These are phyloP conservation scores for Chloromyia formosa DNA, from an alignment of 2,888 invertebrate species.

Conservation along the genomic window DNA sequence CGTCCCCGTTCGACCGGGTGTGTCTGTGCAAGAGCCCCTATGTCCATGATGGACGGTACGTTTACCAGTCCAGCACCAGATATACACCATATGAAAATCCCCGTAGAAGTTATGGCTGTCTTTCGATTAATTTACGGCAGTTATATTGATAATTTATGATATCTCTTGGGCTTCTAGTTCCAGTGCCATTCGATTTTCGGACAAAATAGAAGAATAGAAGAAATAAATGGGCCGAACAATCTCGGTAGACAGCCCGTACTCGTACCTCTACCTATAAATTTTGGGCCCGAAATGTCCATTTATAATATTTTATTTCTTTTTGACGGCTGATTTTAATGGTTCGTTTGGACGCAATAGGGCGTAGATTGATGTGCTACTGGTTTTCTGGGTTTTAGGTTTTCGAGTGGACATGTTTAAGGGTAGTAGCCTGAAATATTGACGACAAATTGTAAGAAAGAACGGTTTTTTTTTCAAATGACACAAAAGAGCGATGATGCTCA, in stretches of 20 bases:
- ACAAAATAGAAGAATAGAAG: neutral
- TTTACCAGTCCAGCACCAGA: too few species aligned
- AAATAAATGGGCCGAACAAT: conserved; percentile 17
- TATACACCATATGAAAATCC: conserved; percentile 22
- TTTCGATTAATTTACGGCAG: conserved; percentile 39
- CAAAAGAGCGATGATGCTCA: too few species aligned
- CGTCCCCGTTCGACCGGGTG: neutral
- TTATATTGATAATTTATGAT: conserved; percentile 35
- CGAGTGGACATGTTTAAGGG: too few species aligned
- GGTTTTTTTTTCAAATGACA: too few species aligned
- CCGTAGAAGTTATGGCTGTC: conserved; percentile 38
- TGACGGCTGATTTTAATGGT: neutral
- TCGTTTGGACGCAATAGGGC: conserved; percentile 18
- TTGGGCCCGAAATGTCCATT: conserved; percentile 16
- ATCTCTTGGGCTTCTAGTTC: conserved; percentile 33
- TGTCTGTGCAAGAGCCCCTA: neutral
- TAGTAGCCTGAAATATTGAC: too few species aligned
- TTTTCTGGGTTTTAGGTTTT: neutral
- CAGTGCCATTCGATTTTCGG: neutral
- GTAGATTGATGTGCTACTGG: conserved; percentile 27
- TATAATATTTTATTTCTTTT: conserved; percentile 35
- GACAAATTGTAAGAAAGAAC: too few species aligned
- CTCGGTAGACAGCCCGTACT: neutral
- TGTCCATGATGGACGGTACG: neutral
- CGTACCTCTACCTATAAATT: neutral